phyloP scores from a whole-genome alignment of 2,113 vertebrate genomes.

The Neotoma lepida region DNA sequence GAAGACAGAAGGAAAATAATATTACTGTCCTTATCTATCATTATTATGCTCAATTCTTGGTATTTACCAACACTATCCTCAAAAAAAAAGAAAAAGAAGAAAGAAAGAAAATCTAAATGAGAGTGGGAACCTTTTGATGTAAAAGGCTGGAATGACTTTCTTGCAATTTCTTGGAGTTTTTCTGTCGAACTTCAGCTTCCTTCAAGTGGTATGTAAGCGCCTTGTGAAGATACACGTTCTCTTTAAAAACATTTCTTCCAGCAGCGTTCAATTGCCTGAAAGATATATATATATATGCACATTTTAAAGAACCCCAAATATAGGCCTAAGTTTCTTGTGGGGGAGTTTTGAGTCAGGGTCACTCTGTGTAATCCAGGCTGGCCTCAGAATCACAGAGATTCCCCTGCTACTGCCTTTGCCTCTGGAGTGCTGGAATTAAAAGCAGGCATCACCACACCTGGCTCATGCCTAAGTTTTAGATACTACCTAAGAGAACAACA shows the following conservation, averaged over 20 bases:
- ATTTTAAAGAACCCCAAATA: constrained; percentile 41
- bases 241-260: constrained; percentile 88
- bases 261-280: constrained; percentile 88
- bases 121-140: constrained; percentile 86
- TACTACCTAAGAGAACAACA: neutral
- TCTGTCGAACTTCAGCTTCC: constrained; percentile 85
- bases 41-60: constrained; percentile 11
- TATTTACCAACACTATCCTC: constrained; percentile 79
- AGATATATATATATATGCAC: neutral
- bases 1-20: constrained; percentile 53
- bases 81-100: neutral
- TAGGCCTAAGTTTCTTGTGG: neutral
- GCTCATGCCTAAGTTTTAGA: neutral
- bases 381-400: neutral
- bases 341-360: too few relatives aligned
- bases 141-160: constrained; percentile 84
- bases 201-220: constrained; percentile 86
- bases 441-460: neutral
- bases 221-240: constrained; percentile 88
- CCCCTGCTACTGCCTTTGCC: neutral
- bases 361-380: neutral
- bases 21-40: neutral
- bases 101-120: constrained; percentile 51
- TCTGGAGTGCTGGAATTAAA: neutral
- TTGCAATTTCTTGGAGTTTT: constrained; percentile 80